Evolutionary conservation across 2,888 invertebrate species (phyloP).

Genomic region (Eristalinus aeneus): DNA sequence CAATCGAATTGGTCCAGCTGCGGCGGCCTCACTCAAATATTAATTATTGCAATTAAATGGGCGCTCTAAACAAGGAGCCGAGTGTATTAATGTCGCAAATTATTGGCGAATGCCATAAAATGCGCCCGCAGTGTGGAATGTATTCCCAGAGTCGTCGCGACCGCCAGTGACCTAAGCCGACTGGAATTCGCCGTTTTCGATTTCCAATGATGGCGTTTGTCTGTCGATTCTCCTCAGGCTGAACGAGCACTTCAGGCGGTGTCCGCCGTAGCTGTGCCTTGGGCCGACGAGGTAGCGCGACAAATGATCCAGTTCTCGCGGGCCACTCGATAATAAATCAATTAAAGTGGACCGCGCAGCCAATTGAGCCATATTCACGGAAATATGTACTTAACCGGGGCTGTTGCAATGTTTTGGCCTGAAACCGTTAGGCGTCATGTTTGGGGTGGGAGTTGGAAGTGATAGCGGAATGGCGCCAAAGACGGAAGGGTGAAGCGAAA

Average conservation of each 20-base stretch:
- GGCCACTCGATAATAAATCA: conserved; percentile 60
- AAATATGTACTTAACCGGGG: conserved; percentile 49
- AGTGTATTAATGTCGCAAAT: conserved; percentile 67
- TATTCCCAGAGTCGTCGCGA: conserved; percentile 1
- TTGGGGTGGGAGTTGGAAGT: background rate
- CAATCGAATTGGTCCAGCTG: conserved; percentile 56
- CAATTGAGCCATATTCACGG: conserved; percentile 61
- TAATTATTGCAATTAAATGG: conserved; percentile 66
- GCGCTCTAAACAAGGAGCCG: conserved; percentile 66
- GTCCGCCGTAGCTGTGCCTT: background rate
- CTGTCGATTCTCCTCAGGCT: conserved; percentile 15
- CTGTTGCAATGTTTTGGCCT: conserved; percentile 46
- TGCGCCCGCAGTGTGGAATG: conserved; percentile 25
- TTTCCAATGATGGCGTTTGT: background rate
- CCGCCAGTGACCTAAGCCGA: conserved; percentile 49
- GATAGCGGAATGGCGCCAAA: conserved; percentile 36
- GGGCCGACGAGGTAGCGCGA: conserved; percentile 16
- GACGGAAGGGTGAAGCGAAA: conserved; percentile 26
- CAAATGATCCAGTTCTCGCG: conserved; percentile 51
- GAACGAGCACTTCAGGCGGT: conserved; percentile 33
- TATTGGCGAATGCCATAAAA: conserved; percentile 54
- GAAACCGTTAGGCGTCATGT: conserved; percentile 10
- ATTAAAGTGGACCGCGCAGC: conserved; percentile 51
- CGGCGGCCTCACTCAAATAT: conserved; percentile 50
- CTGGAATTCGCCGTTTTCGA: conserved; percentile 45